A percentile compares a stretch with the other conserved stretches of the same genome.
Evolutionary conservation across 2,797 vertebrate species (phyloP).

Genomic region (Neosilurus hyrtlii): DNA sequence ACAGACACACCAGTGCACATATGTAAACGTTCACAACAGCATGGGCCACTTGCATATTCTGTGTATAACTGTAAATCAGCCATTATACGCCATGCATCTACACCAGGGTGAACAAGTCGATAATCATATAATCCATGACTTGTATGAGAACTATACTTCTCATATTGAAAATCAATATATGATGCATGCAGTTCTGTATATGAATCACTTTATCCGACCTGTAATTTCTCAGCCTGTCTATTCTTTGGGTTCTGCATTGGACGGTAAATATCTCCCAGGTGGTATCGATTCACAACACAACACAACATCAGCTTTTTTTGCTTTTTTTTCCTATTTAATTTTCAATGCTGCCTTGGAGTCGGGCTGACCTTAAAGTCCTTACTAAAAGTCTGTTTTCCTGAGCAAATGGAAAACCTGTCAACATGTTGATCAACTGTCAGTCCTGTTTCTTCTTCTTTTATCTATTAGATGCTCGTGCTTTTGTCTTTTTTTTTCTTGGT

Average conservation of each 20-base stretch:
- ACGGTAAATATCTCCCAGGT: not conserved
- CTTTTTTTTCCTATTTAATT: not conserved
- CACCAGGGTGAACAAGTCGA: not conserved
- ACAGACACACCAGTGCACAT: too few species aligned
- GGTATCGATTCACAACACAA: not conserved
- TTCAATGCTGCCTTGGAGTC: not conserved
- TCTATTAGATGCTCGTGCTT: not conserved
- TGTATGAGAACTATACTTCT: not conserved
- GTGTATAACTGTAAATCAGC: too few species aligned
- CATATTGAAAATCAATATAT: not conserved
- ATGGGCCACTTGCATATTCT: too few species aligned
- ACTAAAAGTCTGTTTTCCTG: not conserved
- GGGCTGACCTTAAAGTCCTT: not conserved
- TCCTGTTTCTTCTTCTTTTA: not conserved
- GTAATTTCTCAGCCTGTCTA: not conserved
- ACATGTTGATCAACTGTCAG: slow-evolving; percentile 12
- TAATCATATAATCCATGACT: not conserved
- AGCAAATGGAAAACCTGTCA: slow-evolving; percentile 27
- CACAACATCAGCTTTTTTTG: slow-evolving; percentile 26
- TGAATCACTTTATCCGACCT: not conserved
- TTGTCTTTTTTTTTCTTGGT: not conserved
- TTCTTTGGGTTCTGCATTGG: not conserved
- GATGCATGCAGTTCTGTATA: not conserved
- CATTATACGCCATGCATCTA: too few species aligned
- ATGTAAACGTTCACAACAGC: too few species aligned